These are phyloP conservation scores for Sigmodon hispidus DNA, from an alignment of 2,113 vertebrate species.

Conservation along the genomic window DNA sequence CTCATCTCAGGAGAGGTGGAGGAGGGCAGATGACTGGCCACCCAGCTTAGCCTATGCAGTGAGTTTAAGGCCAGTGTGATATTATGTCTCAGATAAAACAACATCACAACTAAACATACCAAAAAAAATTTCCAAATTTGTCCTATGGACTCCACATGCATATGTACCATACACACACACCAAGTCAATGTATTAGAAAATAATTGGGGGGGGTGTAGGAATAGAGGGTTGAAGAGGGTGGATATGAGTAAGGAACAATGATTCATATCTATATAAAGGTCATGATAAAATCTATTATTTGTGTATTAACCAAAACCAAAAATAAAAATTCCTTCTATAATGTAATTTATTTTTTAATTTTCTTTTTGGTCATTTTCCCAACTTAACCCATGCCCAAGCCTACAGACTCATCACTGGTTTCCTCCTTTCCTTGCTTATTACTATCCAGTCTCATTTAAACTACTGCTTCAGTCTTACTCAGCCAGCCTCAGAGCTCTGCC, in stretches of 20 bases:
- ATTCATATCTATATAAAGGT: neutral
- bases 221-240: neutral
- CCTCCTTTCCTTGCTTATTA: constrained; percentile 9
- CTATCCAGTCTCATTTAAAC: neutral
- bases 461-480: neutral
- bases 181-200: neutral
- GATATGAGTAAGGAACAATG: neutral
- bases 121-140: neutral
- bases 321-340: neutral
- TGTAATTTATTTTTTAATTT: neutral
- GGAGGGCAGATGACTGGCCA: no score
- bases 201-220: neutral
- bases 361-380: neutral
- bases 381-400: neutral
- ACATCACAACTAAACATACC: neutral
- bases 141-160: neutral
- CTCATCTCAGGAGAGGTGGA: neutral
- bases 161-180: no score
- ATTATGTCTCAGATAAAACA: neutral
- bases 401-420: neutral
- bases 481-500: neutral
- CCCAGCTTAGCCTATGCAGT: neutral
- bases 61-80: neutral
- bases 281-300: neutral
- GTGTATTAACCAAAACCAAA: neutral